These are phyloP conservation scores for Thalassophryne amazonica DNA, from an alignment of 2,797 vertebrate genomes.

Conservation along the genomic window DNA sequence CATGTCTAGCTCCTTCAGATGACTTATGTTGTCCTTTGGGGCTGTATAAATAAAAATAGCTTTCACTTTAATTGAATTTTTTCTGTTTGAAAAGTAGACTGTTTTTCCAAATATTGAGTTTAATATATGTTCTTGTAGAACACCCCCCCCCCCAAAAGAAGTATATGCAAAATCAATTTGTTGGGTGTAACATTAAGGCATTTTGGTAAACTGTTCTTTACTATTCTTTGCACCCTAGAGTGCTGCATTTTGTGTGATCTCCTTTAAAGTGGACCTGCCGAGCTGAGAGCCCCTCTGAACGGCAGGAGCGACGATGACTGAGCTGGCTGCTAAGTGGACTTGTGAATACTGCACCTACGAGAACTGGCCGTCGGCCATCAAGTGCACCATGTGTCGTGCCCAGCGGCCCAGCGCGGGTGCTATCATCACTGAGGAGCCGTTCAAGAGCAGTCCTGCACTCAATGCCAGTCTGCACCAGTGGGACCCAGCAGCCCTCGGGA, in stretches of 20 bases:
- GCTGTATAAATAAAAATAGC: too few species aligned
- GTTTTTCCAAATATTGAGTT: too few species aligned
- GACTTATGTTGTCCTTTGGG: too few species aligned
- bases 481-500: conserved; percentile 83
- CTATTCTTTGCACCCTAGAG: conserved; percentile 18
- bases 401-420: conserved; percentile 89
- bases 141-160: too few species aligned
- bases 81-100: too few species aligned
- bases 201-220: conserved; percentile 6
- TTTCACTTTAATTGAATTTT: too few species aligned
- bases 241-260: conserved; percentile 60
- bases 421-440: conserved; percentile 98
- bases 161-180: neutral
- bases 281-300: conserved; percentile 66
- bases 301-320: conserved; percentile 88
- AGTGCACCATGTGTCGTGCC: conserved; percentile 99
- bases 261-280: conserved; percentile 61
- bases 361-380: conserved; percentile 99
- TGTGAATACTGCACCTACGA: conserved; percentile 99
- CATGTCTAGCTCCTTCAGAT: too few species aligned
- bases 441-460: conserved; percentile 87
- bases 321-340: conserved; percentile 97
- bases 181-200: neutral
- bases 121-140: neutral
- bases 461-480: conserved; percentile 87